These are phyloP conservation scores for Lithobates pipiens DNA, from an alignment of 2,797 vertebrate genomes.

Conservation along the genomic window DNA sequence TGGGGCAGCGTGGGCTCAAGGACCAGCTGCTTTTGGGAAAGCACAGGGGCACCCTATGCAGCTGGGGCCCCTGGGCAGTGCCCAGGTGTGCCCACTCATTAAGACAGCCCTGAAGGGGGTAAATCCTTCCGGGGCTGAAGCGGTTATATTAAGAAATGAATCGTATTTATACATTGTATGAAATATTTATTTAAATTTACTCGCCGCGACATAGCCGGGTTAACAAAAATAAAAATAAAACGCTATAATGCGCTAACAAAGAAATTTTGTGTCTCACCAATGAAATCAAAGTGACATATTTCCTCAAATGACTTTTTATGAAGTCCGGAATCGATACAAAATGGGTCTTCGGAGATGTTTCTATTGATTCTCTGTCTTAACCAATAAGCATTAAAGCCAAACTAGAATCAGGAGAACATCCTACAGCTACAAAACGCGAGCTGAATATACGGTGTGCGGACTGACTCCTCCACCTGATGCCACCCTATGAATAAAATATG, in stretches of 20 bases:
- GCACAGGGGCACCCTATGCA: no score
- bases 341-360: constrained; percentile 75
- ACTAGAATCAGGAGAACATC: constrained; percentile 69
- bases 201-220: neutral
- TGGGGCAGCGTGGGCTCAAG: no score
- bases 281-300: constrained; percentile 83
- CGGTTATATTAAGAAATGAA: no score
- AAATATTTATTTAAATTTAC: neutral
- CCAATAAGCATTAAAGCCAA: constrained; percentile 77
- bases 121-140: no score
- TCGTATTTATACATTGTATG: no score
- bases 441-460: constrained; percentile 60
- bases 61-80: no score
- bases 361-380: constrained; percentile 88
- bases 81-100: no score
- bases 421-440: constrained; percentile 59
- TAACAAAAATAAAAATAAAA: neutral
- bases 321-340: constrained; percentile 88
- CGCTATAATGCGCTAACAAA: constrained; percentile 41
- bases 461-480: constrained; percentile 44
- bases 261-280: constrained; percentile 81
- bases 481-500: constrained; percentile 61
- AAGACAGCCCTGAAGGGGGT: no score
- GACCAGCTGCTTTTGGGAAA: no score
- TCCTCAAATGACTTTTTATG: constrained; percentile 85